phyloP scores from a whole-genome alignment of 1,140 invertebrate genomes.

The Drosophila azteca region DNA sequence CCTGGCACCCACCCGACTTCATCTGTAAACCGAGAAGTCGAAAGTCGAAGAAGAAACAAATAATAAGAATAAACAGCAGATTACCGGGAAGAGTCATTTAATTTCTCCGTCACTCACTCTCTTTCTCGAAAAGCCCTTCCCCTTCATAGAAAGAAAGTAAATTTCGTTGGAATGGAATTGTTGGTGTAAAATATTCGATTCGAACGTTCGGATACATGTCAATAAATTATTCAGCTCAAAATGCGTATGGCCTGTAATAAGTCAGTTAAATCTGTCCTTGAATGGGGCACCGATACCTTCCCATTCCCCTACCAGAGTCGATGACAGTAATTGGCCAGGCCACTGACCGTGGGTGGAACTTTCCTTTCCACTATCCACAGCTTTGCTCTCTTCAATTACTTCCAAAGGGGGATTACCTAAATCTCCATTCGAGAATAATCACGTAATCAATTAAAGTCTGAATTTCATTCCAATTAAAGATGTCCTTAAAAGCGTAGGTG shows the following conservation, averaged over 20 bases:
- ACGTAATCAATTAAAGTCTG: no score
- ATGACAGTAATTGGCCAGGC: not conserved
- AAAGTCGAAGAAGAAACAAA: slow-evolving; percentile 3
- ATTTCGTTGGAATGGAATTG: slow-evolving; percentile 4
- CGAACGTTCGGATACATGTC: slow-evolving; percentile 25
- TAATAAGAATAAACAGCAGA: slow-evolving; percentile 29
- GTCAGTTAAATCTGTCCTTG: slow-evolving; percentile 4
- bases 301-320: not conserved
- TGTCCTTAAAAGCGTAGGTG: no score
- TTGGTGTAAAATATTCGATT: slow-evolving; percentile 16
- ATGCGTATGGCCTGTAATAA: slow-evolving; percentile 12
- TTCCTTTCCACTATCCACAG: no score
- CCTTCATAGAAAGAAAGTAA: no score
- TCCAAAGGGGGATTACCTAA: no score
- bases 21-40: slow-evolving; percentile 22
- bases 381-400: no score
- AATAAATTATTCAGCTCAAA: not conserved
- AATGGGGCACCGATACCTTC: no score
- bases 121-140: no score
- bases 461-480: no score
- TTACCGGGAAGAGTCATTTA: not conserved
- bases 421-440: no score
- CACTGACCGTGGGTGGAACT: no score
- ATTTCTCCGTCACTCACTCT: no score
- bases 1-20: slow-evolving; percentile 39